Percentiles rank a stretch among this genome's conserved stretches.
phyloP scores from a whole-genome alignment of 1,140 invertebrate genomes.

The Drosophila tsacasi region DNA sequence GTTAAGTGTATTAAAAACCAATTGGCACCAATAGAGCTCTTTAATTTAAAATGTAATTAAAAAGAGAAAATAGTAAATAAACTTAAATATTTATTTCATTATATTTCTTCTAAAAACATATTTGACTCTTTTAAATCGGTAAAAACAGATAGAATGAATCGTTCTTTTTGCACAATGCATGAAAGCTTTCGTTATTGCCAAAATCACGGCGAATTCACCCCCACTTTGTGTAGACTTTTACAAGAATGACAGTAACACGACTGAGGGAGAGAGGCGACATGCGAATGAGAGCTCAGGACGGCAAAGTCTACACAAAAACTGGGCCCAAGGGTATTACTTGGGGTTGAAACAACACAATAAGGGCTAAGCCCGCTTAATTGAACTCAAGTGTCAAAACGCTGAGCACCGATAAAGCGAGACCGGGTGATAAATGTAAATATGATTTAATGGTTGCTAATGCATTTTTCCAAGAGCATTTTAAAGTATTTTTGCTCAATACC shows the following conservation, averaged over 20 bases:
- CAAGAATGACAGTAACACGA: background rate
- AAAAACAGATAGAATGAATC: background rate
- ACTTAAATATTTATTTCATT: background rate
- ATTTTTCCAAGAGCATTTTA: background rate
- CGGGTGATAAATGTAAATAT: too few species aligned
- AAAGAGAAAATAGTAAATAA: background rate
- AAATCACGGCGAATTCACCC: constrained; percentile 30
- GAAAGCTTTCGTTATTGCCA: constrained; percentile 46
- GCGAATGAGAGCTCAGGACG: background rate
- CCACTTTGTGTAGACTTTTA: constrained; percentile 52
- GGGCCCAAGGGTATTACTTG: constrained; percentile 38
- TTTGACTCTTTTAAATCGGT: background rate
- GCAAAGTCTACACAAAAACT: constrained; percentile 59
- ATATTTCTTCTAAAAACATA: background rate
- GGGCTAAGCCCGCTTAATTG: constrained; percentile 34
- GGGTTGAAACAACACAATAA: constrained; percentile 47
- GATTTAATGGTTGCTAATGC: background rate
- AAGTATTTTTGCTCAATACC: background rate
- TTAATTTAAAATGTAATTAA: background rate
- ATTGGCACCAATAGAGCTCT: too few species aligned
- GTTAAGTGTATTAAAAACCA: background rate
- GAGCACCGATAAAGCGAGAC: background rate
- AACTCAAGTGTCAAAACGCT: constrained; percentile 29
- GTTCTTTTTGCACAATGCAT: constrained; percentile 39
- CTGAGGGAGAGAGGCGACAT: constrained; percentile 14